A percentile compares a stretch with the other conserved stretches of the same genome.
phyloP scores from a whole-genome alignment of 2,113 vertebrate species.

The Meles meles region DNA sequence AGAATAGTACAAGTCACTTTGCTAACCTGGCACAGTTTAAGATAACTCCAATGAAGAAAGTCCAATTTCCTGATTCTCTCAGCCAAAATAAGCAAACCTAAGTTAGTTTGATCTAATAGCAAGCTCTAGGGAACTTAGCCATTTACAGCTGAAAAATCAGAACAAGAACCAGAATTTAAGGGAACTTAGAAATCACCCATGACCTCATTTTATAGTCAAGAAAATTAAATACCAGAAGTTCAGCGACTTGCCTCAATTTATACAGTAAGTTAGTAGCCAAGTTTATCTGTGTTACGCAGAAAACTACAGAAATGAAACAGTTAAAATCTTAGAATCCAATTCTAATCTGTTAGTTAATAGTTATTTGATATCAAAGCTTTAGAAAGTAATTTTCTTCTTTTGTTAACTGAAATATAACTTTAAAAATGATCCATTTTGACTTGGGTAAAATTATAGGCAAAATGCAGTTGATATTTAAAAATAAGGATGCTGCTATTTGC shows the following conservation, averaged over 20 bases:
- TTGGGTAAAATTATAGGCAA: slow-evolving; percentile 27
- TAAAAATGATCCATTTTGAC: not conserved
- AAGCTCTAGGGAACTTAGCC: slow-evolving; percentile 35
- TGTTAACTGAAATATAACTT: slow-evolving; percentile 42
- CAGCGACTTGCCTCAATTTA: not conserved
- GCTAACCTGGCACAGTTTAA: slow-evolving; percentile 49
- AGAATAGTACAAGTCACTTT: not conserved
- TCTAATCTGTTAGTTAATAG: not conserved
- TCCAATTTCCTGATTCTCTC: slow-evolving; percentile 54
- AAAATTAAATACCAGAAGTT: slow-evolving; percentile 39
- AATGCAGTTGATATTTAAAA: slow-evolving; percentile 27
- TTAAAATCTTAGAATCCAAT: slow-evolving; percentile 8
- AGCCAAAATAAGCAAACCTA: slow-evolving; percentile 62
- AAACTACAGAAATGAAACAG: not conserved
- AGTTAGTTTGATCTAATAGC: slow-evolving; percentile 34
- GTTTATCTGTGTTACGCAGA: slow-evolving; percentile 1
- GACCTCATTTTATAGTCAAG: slow-evolving; percentile 29
- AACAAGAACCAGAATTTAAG: slow-evolving; percentile 48
- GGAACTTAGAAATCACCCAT: slow-evolving; percentile 30
- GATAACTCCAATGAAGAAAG: slow-evolving; percentile 36
- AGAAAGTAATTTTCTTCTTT: slow-evolving; percentile 19
- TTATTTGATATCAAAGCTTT: not conserved
- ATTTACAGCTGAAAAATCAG: slow-evolving; percentile 46
- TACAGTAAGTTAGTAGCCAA: slow-evolving; percentile 16
- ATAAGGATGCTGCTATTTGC: not conserved